Conservation (phyloP, 2,797 vertebrate genomes). For the Myripristis jacobus region DNA sequence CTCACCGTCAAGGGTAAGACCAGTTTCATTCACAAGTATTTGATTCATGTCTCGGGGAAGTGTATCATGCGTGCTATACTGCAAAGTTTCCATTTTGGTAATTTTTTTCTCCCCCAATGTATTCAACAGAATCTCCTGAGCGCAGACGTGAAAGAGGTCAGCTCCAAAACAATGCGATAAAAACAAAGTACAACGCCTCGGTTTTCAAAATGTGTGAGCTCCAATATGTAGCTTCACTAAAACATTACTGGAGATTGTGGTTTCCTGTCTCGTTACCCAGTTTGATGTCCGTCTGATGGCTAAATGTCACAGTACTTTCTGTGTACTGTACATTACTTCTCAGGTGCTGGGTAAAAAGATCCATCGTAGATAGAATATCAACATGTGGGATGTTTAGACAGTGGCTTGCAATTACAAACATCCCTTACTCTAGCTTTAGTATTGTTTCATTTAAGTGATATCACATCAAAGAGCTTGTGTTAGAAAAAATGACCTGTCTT, state of each 20-base stretch:
- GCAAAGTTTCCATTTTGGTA: neutral
- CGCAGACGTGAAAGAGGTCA: constrained; percentile 71
- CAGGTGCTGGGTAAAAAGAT: constrained; percentile 11
- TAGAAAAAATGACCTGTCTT: neutral
- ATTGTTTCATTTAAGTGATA: constrained; percentile 20
- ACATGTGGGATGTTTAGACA: constrained; percentile 15
- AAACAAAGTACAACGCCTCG: constrained; percentile 31
- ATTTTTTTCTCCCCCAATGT: constrained; percentile 28
- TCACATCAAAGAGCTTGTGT: constrained; percentile 4
- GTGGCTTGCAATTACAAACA: constrained; percentile 18
- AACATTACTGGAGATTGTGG: constrained; percentile 11
- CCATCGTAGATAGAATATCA: neutral
- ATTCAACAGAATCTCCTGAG: constrained; percentile 68
- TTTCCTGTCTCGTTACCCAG: constrained; percentile 21
- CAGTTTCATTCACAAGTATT: constrained; percentile 42
- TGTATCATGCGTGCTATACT: neutral
- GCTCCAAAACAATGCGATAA: constrained; percentile 38
- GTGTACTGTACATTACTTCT: constrained; percentile 41
- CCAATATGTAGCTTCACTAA: constrained; percentile 32
- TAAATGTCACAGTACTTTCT: constrained; percentile 42
- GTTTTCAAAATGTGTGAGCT: constrained; percentile 41
- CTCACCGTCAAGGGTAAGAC: constrained; percentile 87
- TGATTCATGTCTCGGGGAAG: neutral
- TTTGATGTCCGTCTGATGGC: constrained; percentile 9
- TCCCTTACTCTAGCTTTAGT: constrained; percentile 11